phyloP scores from a whole-genome alignment of 2,888 invertebrate species.

The Taphrorychus bicolor region DNA sequence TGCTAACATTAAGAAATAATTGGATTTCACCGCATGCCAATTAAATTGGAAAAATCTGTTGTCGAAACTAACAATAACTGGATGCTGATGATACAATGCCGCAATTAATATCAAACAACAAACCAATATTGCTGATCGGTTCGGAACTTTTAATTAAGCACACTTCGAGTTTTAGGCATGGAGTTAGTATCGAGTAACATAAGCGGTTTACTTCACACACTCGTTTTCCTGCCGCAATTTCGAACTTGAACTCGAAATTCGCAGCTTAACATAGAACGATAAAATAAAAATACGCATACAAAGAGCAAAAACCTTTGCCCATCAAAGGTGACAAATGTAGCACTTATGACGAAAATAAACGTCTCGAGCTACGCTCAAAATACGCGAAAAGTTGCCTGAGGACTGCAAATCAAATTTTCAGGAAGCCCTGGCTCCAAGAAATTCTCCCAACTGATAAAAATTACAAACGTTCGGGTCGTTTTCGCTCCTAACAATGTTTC shows the following conservation, averaged over 20 bases:
- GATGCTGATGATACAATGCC: neutral
- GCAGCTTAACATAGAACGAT: no score
- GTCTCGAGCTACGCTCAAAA: neutral
- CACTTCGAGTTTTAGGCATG: neutral
- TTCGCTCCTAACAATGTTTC: constrained; percentile 21
- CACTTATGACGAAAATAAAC: constrained; percentile 1
- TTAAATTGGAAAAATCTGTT: neutral
- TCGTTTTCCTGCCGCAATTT: no score
- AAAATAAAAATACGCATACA: no score
- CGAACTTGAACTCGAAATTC: no score
- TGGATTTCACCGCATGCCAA: neutral
- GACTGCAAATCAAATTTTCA: constrained; percentile 18
- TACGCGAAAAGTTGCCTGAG: constrained; percentile 7
- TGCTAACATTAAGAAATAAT: neutral
- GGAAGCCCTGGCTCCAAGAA: constrained; percentile 8
- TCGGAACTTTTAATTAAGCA: neutral
- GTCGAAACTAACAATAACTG: neutral
- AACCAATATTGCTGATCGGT: neutral
- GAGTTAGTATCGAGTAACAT: neutral
- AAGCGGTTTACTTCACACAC: no score
- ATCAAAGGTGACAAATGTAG: neutral
- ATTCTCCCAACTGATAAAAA: constrained; percentile 20
- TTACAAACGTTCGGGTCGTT: constrained; percentile 17
- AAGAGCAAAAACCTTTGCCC: neutral
- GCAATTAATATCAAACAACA: neutral